Evolutionary conservation across 2,113 vertebrate species (phyloP), one percentile per base, ranked within the genome.

Genomic region (Semnornis frantzii): DNA sequence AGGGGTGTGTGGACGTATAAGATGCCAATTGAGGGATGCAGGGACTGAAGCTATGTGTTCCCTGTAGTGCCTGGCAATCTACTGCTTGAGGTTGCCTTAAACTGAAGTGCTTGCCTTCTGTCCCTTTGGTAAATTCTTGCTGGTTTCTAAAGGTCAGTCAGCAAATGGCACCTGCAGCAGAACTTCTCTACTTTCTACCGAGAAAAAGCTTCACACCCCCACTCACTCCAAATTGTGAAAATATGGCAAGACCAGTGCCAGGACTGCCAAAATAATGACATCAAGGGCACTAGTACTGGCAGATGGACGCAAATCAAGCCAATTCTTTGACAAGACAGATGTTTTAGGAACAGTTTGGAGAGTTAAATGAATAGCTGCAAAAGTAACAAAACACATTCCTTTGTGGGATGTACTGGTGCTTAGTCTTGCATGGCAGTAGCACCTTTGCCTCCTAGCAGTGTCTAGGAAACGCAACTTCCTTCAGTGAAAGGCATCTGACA

Each of bases 81-180:
- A 39, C 1, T 65, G 18, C n/a, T 52, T 55, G 70, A 6, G 12
- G 1, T 13, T 20, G 20, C 62, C 24, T 28, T 42, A 31, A 37
- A 1, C 7, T 4, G 20, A 15, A 25, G 10, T n/a, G 15, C 37
- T 87, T 12, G 25, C 42, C 55, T 55, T 60, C n/a, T 24, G 17
- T 59, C 44, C 8, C 15, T 17, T 24, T 13, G 27, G 34, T 60
- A 28, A 85, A 60, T 21, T 46, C 2, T 0, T 0, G 0, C 5
- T 42, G 31, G 1, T 52, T 78, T 68, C 20, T 19, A 20, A n/a
- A 50, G 19, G 31, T 2, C 64, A 68, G 7, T 44, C 0, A 0
- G 68, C 6, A 37, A 57, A n/a, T 15, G 15, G 46, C 21, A 34
- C 12, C 39, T 0, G 0, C 5, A 4, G 44, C 37, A 33, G 39